Evolutionary conservation across 2,797 vertebrate species (phyloP).

Genomic region (Cryptoprocta ferox): DNA sequence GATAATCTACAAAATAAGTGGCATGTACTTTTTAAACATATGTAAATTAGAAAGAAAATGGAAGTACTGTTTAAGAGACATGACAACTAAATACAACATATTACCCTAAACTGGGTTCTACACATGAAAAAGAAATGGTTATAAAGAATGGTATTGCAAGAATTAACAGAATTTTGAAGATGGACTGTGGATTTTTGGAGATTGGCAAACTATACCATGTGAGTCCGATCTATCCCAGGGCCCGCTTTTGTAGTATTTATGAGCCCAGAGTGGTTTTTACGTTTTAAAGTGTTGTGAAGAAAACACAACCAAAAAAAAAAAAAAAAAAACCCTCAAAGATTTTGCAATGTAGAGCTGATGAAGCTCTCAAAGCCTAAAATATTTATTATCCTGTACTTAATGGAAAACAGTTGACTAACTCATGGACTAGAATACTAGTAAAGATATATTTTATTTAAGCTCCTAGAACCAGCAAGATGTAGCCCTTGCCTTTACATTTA

Average conservation of each 20-base stretch:
- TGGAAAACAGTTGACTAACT: neutral
- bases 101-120: neutral
- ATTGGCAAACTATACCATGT: fast-evolving
- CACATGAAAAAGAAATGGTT: neutral
- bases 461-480: neutral
- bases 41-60: neutral
- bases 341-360: neutral
- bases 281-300: neutral
- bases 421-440: neutral
- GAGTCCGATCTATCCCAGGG: neutral
- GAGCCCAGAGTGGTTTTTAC: neutral
- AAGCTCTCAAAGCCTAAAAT: neutral
- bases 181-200: neutral
- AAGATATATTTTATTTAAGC: neutral
- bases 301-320: neutral
- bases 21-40: neutral
- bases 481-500: neutral
- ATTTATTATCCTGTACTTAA: neutral
- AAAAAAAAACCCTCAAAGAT: neutral
- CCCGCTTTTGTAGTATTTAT: neutral
- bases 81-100: neutral
- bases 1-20: neutral
- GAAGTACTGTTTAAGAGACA: neutral
- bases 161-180: neutral
- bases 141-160: neutral